These are phyloP conservation scores for Gastrophryne carolinensis DNA, from an alignment of 2,797 vertebrate species.

Conservation along the genomic window DNA sequence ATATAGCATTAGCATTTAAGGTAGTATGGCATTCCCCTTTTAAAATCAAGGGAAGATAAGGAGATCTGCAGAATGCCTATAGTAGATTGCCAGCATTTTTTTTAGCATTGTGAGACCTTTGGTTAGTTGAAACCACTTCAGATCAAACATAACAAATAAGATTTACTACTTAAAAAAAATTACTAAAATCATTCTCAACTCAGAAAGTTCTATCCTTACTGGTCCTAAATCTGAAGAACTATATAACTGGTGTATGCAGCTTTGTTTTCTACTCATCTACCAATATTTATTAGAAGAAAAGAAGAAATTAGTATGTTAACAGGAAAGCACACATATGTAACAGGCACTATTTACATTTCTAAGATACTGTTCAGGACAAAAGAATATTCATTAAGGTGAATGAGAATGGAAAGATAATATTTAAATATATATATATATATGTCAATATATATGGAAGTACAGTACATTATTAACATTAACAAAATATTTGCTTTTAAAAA, in stretches of 20 bases:
- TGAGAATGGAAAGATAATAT: slow-evolving; percentile 74
- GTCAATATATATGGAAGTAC: slow-evolving; percentile 73
- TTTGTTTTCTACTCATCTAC: slow-evolving; percentile 93
- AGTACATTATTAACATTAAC: slow-evolving; percentile 90
- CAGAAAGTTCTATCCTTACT: slow-evolving; percentile 97
- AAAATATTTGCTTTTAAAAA: slow-evolving; percentile 78
- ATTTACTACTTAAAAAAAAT: slow-evolving; percentile 63
- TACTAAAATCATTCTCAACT: slow-evolving; percentile 81
- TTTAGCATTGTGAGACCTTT: slow-evolving; percentile 92
- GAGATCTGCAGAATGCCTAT: slow-evolving; percentile 86
- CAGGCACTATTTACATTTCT: slow-evolving; percentile 90
- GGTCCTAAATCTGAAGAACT: slow-evolving; percentile 96
- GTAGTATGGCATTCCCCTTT: slow-evolving; percentile 98
- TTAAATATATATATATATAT: slow-evolving; percentile 13
- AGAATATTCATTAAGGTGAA: slow-evolving; percentile 79
- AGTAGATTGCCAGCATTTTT: slow-evolving; percentile 82
- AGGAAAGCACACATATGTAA: slow-evolving; percentile 94
- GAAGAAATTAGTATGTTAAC: slow-evolving; percentile 84
- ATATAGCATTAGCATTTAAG: slow-evolving; percentile 99
- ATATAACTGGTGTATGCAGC: slow-evolving; percentile 83
- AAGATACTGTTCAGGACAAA: slow-evolving; percentile 86
- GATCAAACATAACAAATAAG: slow-evolving; percentile 77
- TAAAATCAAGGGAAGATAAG: slow-evolving; percentile 79
- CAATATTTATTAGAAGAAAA: slow-evolving; percentile 85
- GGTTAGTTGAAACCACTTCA: slow-evolving; percentile 98